Percentiles rank a stretch among this genome's conserved stretches.
These are phyloP conservation scores for Drepana arcuata DNA, from an alignment of 1,140 invertebrate species.

Conservation along the genomic window DNA sequence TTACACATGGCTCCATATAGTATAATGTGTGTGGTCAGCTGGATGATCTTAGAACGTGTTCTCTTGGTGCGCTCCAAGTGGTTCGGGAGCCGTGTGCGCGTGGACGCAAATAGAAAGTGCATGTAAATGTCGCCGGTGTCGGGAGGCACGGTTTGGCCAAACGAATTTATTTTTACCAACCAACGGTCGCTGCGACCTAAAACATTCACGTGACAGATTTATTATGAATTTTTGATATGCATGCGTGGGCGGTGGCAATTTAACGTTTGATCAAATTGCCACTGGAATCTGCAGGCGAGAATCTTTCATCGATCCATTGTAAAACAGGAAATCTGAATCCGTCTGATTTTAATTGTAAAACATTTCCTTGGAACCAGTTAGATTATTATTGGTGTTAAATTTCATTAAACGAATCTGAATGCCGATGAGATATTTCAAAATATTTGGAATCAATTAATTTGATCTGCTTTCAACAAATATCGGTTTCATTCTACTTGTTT, in stretches of 20 bases:
- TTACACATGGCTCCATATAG: too few species aligned
- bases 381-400: too few species aligned
- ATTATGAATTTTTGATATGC: slow-evolving; percentile 45
- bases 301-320: too few species aligned
- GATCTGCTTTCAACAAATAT: too few species aligned
- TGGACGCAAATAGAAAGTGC: slow-evolving; percentile 58
- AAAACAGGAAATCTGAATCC: slow-evolving; percentile 3
- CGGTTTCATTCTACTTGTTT: too few species aligned
- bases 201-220: slow-evolving; percentile 35
- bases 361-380: too few species aligned
- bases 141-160: slow-evolving; percentile 17
- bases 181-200: slow-evolving; percentile 30
- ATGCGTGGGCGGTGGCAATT: slow-evolving; percentile 15
- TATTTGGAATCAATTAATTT: too few species aligned
- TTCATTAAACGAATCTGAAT: too few species aligned
- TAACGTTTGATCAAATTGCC: slow-evolving; percentile 13
- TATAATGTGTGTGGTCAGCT: too few species aligned
- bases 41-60: too few species aligned
- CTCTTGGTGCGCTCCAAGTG: slow-evolving; percentile 5
- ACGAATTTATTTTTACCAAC: slow-evolving; percentile 41
- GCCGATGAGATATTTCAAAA: too few species aligned
- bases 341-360: slow-evolving; percentile 3
- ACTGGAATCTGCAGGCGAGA: slow-evolving; percentile 6
- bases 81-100: slow-evolving; percentile 23
- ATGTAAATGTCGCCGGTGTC: slow-evolving; percentile 48